Evolutionary conservation across 1,140 invertebrate genomes (phyloP), one percentile per base, ranked within the genome.

Genomic region (Maconellicoccus hirsutus): DNA sequence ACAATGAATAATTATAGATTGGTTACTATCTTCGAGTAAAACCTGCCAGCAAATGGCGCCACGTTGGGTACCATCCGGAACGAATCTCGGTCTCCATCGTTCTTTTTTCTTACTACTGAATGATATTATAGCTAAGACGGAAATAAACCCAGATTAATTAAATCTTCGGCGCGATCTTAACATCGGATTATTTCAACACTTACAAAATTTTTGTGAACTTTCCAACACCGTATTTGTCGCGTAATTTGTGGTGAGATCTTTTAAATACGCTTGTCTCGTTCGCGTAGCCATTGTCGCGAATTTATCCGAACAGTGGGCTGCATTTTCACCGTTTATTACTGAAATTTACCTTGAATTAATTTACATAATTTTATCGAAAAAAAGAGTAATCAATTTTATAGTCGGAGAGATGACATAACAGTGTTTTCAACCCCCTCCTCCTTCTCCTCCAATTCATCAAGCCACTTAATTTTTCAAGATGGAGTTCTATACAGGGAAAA

Each of bases 281-380:
- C 96, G 84, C 8, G 92, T 94, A 2, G 96, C 94, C 94, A 98
- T 98, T 3, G 93, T 94, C 66, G 91, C 90, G 82, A 98, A 98
- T 81, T 98, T 98, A 77, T 97, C 93, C 10, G 93, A 96, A 73
- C 91, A 85, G 77, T 97, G 93, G 12, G 94, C 94, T 16, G 95
- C 94, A 82, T 98, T 98, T 81, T 98, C 96, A 22, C 93, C 96
- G 82, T 98, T 98, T 61, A 98, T 95, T 22, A 96, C 91, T 82
- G 72, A 8, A 71, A n/a, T n/a, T n/a, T n/a, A n/a, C n/a, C n/a
- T n/a, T n/a, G n/a, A n/a, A n/a, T n/a, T n/a, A n/a, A n/a, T n/a
- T n/a, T n/a, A n/a, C n/a, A n/a, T n/a, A n/a, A n/a, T n/a, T n/a
- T n/a, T n/a, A n/a, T n/a, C n/a, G n/a, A n/a, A n/a, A n/a, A n/a